phyloP scores from a whole-genome alignment of 2,113 vertebrate genomes.

The Cololabis saira region DNA sequence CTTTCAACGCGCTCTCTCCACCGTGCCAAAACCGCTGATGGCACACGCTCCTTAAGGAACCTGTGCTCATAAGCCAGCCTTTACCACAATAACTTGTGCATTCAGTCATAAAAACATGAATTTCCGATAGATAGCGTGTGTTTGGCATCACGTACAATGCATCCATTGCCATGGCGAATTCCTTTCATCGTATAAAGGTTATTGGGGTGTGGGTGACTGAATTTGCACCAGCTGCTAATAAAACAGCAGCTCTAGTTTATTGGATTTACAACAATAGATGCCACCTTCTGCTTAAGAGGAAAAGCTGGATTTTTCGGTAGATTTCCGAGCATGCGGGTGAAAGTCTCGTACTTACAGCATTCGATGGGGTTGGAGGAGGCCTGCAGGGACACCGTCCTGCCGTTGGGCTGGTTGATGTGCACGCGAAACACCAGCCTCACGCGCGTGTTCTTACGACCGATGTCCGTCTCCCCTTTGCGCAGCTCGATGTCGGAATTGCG shows the following conservation, averaged over 20 bases:
- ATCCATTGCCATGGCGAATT: conserved; percentile 55
- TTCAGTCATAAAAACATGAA: conserved; percentile 59
- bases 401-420: conserved; percentile 90
- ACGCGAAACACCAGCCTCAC: conserved; percentile 94
- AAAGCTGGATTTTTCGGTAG: conserved; percentile 16
- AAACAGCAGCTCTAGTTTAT: conserved; percentile 52
- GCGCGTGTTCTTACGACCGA: conserved; percentile 93
- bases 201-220: conserved; percentile 39
- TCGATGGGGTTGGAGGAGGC: conserved; percentile 93
- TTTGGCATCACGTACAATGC: conserved; percentile 60
- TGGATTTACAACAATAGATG: conserved; percentile 61
- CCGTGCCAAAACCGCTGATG: conserved; percentile 54
- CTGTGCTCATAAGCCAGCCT: conserved; percentile 55
- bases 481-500: conserved; percentile 96
- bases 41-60: conserved; percentile 59
- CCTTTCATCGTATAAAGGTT: conserved; percentile 61
- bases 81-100: conserved; percentile 62
- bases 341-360: conserved; percentile 88
- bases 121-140: conserved; percentile 58
- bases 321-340: conserved; percentile 6
- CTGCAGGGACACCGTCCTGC: conserved; percentile 91
- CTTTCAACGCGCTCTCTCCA: conserved; percentile 55
- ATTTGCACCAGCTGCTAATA: conserved; percentile 53
- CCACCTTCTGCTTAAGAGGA: conserved; percentile 41
- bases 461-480: conserved; percentile 95